These are phyloP conservation scores for Streptopelia turtur DNA, from an alignment of 2,797 vertebrate species.

Conservation along the genomic window DNA sequence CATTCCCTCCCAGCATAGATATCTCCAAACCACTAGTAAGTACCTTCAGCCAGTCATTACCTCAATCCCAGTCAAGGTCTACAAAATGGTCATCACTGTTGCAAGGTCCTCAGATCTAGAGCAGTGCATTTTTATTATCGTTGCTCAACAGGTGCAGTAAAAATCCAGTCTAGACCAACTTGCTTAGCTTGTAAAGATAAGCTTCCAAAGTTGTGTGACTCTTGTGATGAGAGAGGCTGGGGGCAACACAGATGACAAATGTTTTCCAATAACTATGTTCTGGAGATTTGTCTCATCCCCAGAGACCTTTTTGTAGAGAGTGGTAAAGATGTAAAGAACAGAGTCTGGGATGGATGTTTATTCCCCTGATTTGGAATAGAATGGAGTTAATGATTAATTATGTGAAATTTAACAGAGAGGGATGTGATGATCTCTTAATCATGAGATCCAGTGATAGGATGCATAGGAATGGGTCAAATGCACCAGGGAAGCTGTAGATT, in stretches of 20 bases:
- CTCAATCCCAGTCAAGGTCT: neutral
- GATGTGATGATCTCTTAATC: neutral
- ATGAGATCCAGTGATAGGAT: neutral
- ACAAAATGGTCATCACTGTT: rapidly evolving
- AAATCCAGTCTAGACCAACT: neutral
- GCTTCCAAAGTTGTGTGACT: neutral
- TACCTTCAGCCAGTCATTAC: neutral
- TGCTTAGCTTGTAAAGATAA: neutral
- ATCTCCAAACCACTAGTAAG: neutral
- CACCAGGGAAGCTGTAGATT: neutral
- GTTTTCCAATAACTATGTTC: neutral
- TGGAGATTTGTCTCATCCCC: neutral
- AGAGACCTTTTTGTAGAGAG: neutral
- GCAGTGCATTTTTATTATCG: neutral
- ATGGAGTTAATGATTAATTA: neutral
- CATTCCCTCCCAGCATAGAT: neutral
- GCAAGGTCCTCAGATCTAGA: neutral
- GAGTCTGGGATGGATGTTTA: neutral
- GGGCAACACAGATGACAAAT: neutral
- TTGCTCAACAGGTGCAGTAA: neutral
- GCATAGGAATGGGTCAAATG: neutral
- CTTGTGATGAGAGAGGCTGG: neutral
- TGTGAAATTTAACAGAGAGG: neutral
- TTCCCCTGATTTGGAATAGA: neutral
- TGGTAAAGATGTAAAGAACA: neutral